Percentiles rank a stretch among this genome's conserved stretches.
These are phyloP conservation scores for Netelia inedita DNA, from an alignment of 2,888 invertebrate species.

Conservation along the genomic window DNA sequence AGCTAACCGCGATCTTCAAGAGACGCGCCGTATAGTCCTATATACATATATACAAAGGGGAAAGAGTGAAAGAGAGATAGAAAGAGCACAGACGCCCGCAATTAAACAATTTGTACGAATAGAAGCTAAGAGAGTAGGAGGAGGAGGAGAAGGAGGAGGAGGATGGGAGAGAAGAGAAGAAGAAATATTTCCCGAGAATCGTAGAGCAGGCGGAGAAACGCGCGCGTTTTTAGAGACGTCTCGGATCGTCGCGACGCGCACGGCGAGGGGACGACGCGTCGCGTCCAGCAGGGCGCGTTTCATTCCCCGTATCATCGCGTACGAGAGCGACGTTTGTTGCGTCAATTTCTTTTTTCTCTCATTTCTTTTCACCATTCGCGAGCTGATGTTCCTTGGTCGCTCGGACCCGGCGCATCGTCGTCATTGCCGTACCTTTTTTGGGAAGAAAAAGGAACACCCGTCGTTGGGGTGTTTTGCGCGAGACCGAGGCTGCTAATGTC, in stretches of 20 bases:
- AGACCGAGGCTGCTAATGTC: constrained; percentile 7
- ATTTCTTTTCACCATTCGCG: constrained; percentile 28
- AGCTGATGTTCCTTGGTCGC: neutral
- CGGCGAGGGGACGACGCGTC: constrained; percentile 25
- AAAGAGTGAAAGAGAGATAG: neutral
- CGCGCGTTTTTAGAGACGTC: constrained; percentile 65
- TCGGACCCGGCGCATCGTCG: constrained; percentile 5
- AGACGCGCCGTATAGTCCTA: constrained; percentile 4
- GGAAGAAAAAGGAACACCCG: constrained; percentile 50
- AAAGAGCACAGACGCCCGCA: constrained; percentile 68
- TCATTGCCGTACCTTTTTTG: constrained; percentile 60
- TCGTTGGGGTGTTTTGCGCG: constrained; percentile 16
- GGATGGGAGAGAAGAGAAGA: constrained; percentile 42
- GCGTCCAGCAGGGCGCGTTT: constrained; percentile 33
- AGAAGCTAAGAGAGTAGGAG: constrained; percentile 32
- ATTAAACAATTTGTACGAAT: constrained; percentile 79
- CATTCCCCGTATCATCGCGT: constrained; percentile 63
- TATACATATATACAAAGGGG: neutral
- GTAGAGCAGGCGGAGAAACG: constrained; percentile 38
- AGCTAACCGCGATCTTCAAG: constrained; percentile 42
- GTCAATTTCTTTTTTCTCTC: constrained; percentile 37
- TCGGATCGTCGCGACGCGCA: constrained; percentile 49
- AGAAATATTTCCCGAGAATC: constrained; percentile 71
- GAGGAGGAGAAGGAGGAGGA: neutral
- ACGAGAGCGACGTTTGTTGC: constrained; percentile 22